phyloP scores from a whole-genome alignment of 2,888 invertebrate species.

The Erannis defoliaria region DNA sequence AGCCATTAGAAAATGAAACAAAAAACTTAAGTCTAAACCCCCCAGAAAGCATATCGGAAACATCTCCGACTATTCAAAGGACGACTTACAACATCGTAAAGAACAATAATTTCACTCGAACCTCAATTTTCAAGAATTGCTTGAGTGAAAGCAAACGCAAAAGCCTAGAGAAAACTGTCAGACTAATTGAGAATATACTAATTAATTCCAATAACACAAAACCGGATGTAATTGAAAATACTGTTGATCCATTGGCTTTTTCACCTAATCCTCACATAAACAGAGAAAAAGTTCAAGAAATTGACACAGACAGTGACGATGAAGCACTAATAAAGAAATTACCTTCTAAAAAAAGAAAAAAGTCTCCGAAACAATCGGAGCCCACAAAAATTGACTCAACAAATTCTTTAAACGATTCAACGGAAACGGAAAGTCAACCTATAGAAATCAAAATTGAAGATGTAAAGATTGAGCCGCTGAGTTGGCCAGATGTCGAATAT shows the following conservation, averaged over 20 bases:
- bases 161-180: constrained; percentile 74
- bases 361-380: not conserved
- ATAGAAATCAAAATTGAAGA: constrained; percentile 35
- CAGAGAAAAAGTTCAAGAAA: no score
- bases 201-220: constrained; percentile 54
- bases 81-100: constrained; percentile 6
- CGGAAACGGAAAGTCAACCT: constrained; percentile 9
- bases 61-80: not conserved
- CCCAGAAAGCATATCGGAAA: not conserved
- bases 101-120: not conserved
- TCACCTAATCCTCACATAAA: constrained; percentile 8
- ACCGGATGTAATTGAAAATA: constrained; percentile 5
- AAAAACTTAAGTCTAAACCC: constrained; percentile 6
- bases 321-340: constrained; percentile 22
- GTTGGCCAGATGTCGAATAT: constrained; percentile 54
- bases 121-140: constrained; percentile 44
- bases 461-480: constrained; percentile 58
- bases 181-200: constrained; percentile 71
- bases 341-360: not conserved
- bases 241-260: constrained; percentile 18
- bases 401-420: constrained; percentile 28
- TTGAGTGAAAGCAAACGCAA: constrained; percentile 60
- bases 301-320: constrained; percentile 9
- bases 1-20: not conserved
- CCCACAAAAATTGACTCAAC: constrained; percentile 1